Evolutionary conservation across 1,140 invertebrate genomes (phyloP).

Genomic region (Drosophila baimaii): DNA sequence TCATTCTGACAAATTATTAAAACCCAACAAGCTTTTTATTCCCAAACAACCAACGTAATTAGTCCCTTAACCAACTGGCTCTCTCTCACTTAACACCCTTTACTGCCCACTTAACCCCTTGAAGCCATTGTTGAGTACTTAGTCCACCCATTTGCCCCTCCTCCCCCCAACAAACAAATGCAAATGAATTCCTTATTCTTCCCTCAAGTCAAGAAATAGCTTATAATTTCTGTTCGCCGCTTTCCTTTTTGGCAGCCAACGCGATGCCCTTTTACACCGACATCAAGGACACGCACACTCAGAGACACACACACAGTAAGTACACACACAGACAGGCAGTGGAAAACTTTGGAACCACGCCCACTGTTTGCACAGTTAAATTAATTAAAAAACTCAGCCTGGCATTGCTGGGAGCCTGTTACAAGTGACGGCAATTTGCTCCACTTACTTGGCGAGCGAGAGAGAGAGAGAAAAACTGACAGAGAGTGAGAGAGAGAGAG

Average conservation of each 20-base stretch:
- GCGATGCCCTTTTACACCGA: slow-evolving; percentile 58
- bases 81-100: background rate
- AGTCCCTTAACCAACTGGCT: background rate
- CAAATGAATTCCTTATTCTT: slow-evolving; percentile 7
- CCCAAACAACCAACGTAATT: too few relatives aligned
- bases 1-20: background rate
- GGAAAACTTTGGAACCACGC: slow-evolving; percentile 28
- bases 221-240: slow-evolving; percentile 59
- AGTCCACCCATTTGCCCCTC: background rate
- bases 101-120: slow-evolving; percentile 5
- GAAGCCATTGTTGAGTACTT: slow-evolving; percentile 8
- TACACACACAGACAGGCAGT: background rate
- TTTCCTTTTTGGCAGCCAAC: slow-evolving; percentile 63
- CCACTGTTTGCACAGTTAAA: slow-evolving; percentile 37
- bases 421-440: slow-evolving; percentile 71
- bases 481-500: slow-evolving; percentile 1
- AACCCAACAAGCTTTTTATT: too few relatives aligned
- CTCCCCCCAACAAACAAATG: background rate
- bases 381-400: slow-evolving; percentile 70
- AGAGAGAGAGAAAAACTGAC: slow-evolving; percentile 8
- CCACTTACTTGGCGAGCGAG: slow-evolving; percentile 19
- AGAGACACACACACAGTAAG: background rate
- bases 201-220: background rate
- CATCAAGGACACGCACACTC: slow-evolving; percentile 48
- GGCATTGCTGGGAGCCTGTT: slow-evolving; percentile 58